Conservation (phyloP, 2,797 vertebrate species). For the Sebastes iracundus region DNA sequence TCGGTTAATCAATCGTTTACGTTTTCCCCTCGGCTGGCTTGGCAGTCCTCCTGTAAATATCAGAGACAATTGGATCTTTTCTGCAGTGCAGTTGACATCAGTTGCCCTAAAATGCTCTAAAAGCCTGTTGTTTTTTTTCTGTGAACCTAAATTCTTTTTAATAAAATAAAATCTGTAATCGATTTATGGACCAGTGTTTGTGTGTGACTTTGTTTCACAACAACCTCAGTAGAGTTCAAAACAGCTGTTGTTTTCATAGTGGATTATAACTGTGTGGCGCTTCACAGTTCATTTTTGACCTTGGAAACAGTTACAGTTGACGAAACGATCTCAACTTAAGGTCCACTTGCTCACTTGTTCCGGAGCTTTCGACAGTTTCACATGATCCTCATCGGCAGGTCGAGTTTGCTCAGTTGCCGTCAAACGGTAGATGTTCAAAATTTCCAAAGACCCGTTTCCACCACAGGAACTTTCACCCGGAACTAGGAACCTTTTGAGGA, state of each 20-base stretch:
- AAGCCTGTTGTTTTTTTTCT: constrained; percentile 85
- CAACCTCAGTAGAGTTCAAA: neutral
- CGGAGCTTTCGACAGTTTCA: neutral
- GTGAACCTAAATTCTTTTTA: constrained; percentile 83
- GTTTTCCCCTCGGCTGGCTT: constrained; percentile 88
- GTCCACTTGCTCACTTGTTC: neutral
- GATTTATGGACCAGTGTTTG: constrained; percentile 51
- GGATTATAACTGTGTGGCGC: neutral
- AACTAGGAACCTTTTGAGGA: too few species aligned
- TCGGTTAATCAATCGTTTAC: constrained; percentile 78
- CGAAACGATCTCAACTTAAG: neutral
- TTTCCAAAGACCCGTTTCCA: neutral
- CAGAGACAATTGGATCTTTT: constrained; percentile 76
- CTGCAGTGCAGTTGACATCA: constrained; percentile 83
- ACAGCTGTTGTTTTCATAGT: neutral
- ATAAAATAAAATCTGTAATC: constrained; percentile 85
- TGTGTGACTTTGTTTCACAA: neutral
- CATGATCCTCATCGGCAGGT: neutral
- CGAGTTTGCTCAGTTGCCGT: neutral
- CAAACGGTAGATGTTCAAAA: neutral
- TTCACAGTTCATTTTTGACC: neutral
- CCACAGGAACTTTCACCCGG: too few species aligned
- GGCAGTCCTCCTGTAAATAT: constrained; percentile 96
- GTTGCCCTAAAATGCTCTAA: constrained; percentile 90
- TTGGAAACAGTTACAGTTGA: neutral